Evolutionary conservation across 2,113 vertebrate species (phyloP).

Genomic region (Crotalus tigris): DNA sequence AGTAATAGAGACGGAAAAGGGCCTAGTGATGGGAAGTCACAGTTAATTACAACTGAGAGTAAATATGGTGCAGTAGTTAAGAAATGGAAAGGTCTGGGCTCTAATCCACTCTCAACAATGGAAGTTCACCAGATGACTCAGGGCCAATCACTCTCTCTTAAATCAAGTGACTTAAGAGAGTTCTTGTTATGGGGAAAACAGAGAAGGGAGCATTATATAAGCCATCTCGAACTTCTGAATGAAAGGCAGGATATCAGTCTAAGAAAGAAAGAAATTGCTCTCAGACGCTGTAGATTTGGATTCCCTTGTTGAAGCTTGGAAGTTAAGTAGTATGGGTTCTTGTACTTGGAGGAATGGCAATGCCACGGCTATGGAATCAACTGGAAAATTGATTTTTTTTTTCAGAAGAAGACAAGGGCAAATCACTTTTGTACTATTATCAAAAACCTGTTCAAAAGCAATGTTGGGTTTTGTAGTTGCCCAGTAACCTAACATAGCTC

Average conservation of each 20-base stretch:
- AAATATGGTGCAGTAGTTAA: background rate
- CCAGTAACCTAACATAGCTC: background rate
- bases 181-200: background rate
- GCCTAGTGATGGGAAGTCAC: background rate
- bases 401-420: background rate
- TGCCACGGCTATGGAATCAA: background rate
- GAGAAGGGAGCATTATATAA: background rate
- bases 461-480: background rate
- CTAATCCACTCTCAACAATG: background rate
- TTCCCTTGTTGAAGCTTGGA: background rate
- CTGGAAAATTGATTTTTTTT: background rate
- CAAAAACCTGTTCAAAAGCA: background rate
- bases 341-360: background rate
- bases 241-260: background rate
- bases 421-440: background rate
- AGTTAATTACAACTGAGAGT: background rate
- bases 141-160: background rate
- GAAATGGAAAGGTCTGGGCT: background rate
- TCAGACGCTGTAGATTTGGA: background rate
- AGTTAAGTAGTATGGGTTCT: background rate
- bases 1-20: background rate
- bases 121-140: background rate
- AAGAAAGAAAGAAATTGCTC: background rate
- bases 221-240: background rate
- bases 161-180: background rate